Conservation (phyloP, 2,797 vertebrate genomes). For the Bradypodion pumilum region DNA sequence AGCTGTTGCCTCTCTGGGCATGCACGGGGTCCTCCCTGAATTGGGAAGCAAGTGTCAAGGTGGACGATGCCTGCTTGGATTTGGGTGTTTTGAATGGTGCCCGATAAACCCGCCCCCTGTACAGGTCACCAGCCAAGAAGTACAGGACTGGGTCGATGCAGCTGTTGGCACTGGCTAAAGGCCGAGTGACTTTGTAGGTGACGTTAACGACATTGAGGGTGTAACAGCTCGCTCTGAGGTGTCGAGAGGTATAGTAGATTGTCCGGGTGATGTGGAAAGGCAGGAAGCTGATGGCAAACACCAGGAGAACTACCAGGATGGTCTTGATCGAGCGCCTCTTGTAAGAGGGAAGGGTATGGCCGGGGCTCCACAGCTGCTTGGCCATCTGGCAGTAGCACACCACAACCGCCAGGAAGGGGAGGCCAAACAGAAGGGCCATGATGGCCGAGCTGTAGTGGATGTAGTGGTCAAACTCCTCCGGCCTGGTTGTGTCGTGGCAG, state of each 20-base stretch:
- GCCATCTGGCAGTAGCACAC: constrained; percentile 91
- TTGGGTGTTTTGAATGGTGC: constrained; percentile 56
- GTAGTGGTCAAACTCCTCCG: constrained; percentile 82
- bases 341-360: constrained; percentile 63
- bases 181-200: constrained; percentile 92
- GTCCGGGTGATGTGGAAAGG: constrained; percentile 94
- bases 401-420: constrained; percentile 87
- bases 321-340: constrained; percentile 85
- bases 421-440: constrained; percentile 88
- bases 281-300: constrained; percentile 91
- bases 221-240: constrained; percentile 80
- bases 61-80: not conserved
- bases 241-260: constrained; percentile 88
- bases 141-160: constrained; percentile 94
- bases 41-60: constrained; percentile 59
- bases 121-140: constrained; percentile 89
- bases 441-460: constrained; percentile 87
- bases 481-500: constrained; percentile 92
- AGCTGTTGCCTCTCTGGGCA: not conserved
- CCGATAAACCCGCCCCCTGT: constrained; percentile 77
- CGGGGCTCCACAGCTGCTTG: constrained; percentile 75
- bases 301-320: constrained; percentile 85
- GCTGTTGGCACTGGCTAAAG: constrained; percentile 92
- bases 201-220: constrained; percentile 89
- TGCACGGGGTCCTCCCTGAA: not conserved